Evolutionary conservation across 2,797 vertebrate species (phyloP).

Genomic region (Botia kubotai): DNA sequence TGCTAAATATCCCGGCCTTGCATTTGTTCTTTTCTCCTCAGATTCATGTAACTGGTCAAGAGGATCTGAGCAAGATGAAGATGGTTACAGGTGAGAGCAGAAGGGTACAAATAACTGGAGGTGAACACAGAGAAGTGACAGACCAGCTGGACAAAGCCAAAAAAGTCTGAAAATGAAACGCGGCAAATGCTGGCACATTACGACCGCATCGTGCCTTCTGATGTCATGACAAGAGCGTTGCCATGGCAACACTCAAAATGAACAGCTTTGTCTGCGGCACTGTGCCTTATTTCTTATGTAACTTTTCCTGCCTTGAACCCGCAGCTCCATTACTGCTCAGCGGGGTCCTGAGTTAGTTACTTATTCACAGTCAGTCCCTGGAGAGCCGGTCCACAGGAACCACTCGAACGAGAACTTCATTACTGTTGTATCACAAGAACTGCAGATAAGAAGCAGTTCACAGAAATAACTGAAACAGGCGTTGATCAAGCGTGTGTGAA

Average conservation of each 20-base stretch:
- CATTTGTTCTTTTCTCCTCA: constrained; percentile 1
- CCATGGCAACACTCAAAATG: constrained; percentile 67
- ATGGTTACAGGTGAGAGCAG: neutral
- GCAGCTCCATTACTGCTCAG: constrained; percentile 62
- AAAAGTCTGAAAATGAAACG: constrained; percentile 16
- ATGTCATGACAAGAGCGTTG: constrained; percentile 68
- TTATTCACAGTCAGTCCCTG: constrained; percentile 64
- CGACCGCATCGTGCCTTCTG: constrained; percentile 52
- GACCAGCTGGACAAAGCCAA: constrained; percentile 37
- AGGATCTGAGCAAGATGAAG: constrained; percentile 12
- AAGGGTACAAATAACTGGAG: neutral
- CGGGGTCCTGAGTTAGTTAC: constrained; percentile 61
- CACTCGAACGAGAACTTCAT: constrained; percentile 55
- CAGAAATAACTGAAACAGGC: constrained; percentile 15
- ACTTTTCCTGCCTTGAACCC: constrained; percentile 62
- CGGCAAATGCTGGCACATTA: constrained; percentile 42
- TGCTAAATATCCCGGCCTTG: neutral
- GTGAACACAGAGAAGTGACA: constrained; percentile 42
- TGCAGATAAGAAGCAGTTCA: neutral
- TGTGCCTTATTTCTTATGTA: constrained; percentile 59
- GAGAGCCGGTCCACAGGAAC: constrained; percentile 53
- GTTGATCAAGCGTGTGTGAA: neutral
- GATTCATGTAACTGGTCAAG: constrained; percentile 11
- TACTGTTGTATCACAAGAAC: constrained; percentile 8
- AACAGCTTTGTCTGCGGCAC: constrained; percentile 63